Evolutionary conservation across 1,140 invertebrate species (phyloP).

Genomic region (Trissolcus basalis): DNA sequence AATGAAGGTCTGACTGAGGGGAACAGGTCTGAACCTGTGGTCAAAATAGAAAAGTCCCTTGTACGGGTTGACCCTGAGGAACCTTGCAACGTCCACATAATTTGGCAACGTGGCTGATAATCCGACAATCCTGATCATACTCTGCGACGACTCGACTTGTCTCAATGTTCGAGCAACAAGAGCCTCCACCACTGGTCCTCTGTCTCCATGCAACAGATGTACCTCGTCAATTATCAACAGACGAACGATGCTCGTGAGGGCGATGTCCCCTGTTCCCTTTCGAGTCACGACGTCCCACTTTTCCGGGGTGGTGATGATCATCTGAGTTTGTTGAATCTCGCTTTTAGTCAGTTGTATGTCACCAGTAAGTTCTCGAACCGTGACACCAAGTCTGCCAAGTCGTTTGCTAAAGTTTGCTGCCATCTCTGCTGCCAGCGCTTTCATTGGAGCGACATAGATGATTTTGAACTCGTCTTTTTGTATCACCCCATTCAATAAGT

Average conservation of each 20-base stretch:
- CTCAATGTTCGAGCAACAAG: slow-evolving; percentile 96
- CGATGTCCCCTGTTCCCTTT: slow-evolving; percentile 94
- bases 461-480: slow-evolving; percentile 98
- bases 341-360: slow-evolving; percentile 98
- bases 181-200: slow-evolving; percentile 98
- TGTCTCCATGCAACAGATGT: slow-evolving; percentile 96
- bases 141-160: slow-evolving; percentile 93
- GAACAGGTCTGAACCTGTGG: slow-evolving; percentile 96
- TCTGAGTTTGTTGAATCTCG: slow-evolving; percentile 97
- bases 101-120: slow-evolving; percentile 98
- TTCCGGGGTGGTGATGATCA: slow-evolving; percentile 98
- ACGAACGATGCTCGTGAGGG: slow-evolving; percentile 92
- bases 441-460: slow-evolving; percentile 99
- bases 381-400: slow-evolving; percentile 84
- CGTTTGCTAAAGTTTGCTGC: slow-evolving; percentile 92
- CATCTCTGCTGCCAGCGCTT: slow-evolving; percentile 99
- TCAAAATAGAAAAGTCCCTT: slow-evolving; percentile 98
- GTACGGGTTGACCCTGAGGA: slow-evolving; percentile 94
- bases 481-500: slow-evolving; percentile 87
- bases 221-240: slow-evolving; percentile 99
- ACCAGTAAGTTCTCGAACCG: slow-evolving; percentile 95
- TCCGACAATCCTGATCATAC: slow-evolving; percentile 98
- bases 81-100: slow-evolving; percentile 96
- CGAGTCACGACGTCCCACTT: slow-evolving; percentile 99
- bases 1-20: slow-evolving; percentile 93